Conservation (phyloP, 2,888 invertebrate genomes). For the Pandemis cinnamomeana region DNA sequence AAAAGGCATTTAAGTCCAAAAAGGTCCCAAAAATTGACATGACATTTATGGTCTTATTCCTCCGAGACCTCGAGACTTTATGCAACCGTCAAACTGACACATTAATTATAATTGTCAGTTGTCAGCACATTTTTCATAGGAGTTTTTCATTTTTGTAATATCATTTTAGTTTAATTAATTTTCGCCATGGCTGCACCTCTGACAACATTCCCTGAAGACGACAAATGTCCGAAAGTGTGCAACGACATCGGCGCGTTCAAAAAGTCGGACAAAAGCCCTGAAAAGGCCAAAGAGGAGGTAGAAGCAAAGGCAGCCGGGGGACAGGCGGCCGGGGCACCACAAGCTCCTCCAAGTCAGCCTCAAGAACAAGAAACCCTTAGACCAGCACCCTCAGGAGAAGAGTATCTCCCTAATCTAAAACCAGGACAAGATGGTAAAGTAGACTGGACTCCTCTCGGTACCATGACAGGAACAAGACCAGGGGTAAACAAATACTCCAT, state of each 20-base stretch:
- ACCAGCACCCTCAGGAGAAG: slow-evolving; percentile 51
- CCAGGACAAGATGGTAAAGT: slow-evolving; percentile 90
- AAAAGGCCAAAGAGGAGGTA: slow-evolving; percentile 47
- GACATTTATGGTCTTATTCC: too few species aligned
- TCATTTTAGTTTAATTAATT: background rate
- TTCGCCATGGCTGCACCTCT: slow-evolving; percentile 44
- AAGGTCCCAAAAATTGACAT: background rate
- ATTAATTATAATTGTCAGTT: background rate
- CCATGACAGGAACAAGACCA: slow-evolving; percentile 89
- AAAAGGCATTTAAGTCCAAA: background rate
- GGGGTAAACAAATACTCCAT: slow-evolving; percentile 90
- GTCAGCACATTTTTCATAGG: slow-evolving; percentile 16
- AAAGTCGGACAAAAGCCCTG: slow-evolving; percentile 62
- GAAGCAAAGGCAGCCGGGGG: slow-evolving; percentile 41
- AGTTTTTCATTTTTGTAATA: slow-evolving; percentile 16
- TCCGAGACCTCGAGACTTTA: too few species aligned
- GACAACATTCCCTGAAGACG: slow-evolving; percentile 65
- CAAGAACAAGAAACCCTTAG: slow-evolving; percentile 44
- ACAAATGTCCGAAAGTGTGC: slow-evolving; percentile 68
- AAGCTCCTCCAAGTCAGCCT: slow-evolving; percentile 36
- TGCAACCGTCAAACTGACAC: background rate
- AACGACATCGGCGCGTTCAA: slow-evolving; percentile 71
- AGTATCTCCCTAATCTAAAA: slow-evolving; percentile 65
- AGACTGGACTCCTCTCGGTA: slow-evolving; percentile 89
- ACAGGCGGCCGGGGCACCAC: background rate